Evolutionary conservation across 2,888 invertebrate genomes (phyloP).

Genomic region (Dicyrtomina minuta): DNA sequence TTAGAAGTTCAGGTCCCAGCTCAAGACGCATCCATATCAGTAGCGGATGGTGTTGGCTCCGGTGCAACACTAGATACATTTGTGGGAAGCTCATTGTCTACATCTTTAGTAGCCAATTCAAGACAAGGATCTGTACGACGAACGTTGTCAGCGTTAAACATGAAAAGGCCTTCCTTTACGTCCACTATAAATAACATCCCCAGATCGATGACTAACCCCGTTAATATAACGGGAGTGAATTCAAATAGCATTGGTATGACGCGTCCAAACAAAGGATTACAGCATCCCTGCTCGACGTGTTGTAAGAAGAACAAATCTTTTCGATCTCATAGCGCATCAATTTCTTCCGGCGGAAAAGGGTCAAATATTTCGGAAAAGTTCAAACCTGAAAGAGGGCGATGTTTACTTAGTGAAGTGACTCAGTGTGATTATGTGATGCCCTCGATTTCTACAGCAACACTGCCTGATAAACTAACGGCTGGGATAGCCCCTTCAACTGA

Average conservation of each 20-base stretch:
- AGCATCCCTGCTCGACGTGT: constrained; percentile 21
- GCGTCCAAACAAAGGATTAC: not conserved
- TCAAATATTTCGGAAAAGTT: constrained; percentile 20
- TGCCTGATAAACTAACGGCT: not conserved
- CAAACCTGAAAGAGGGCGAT: constrained; percentile 31
- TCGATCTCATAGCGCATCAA: constrained; percentile 23
- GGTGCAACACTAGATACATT: constrained; percentile 29
- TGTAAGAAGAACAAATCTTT: constrained; percentile 34
- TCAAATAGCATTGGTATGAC: not conserved
- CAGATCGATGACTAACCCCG: constrained; percentile 27
- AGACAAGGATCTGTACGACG: constrained; percentile 20
- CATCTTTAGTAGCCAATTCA: constrained; percentile 20
- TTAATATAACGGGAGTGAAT: not conserved
- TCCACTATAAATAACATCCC: constrained; percentile 17
- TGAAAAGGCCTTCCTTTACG: constrained; percentile 26
- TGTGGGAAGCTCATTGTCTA: constrained; percentile 19
- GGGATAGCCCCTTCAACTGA: not conserved
- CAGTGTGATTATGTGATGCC: constrained; percentile 31
- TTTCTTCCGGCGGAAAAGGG: constrained; percentile 13
- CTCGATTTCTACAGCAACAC: constrained; percentile 12
- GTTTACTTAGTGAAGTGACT: constrained; percentile 31
- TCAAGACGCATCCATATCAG: constrained; percentile 2
- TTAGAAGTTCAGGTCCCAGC: not conserved
- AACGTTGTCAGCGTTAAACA: constrained; percentile 21
- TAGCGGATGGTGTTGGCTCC: constrained; percentile 10